Conservation (phyloP, 2,888 invertebrate genomes). For the Marasmarcha lunaedactyla region DNA sequence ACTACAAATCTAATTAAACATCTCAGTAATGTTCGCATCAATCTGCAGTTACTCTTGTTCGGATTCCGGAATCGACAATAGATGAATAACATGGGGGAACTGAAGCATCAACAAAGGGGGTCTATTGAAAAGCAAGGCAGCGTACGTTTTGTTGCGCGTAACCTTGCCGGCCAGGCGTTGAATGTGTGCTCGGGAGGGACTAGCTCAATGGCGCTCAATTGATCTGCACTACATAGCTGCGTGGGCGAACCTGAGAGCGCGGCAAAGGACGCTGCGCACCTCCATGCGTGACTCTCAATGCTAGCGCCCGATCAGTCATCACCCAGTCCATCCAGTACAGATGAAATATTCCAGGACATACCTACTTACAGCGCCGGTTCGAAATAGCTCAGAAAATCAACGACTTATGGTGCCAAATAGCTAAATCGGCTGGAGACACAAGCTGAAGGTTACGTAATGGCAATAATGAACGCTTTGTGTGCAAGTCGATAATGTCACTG, state of each 20-base stretch:
- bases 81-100: not conserved
- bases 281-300: slow-evolving; percentile 16
- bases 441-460: slow-evolving; percentile 22
- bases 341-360: too few species aligned
- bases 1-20: too few species aligned
- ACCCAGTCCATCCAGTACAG: too few species aligned
- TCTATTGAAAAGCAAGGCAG: slow-evolving; percentile 23
- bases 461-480: slow-evolving; percentile 26
- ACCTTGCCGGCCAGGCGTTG: slow-evolving; percentile 47
- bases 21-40: too few species aligned
- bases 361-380: too few species aligned
- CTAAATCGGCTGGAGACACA: slow-evolving; percentile 19
- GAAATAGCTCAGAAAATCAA: too few species aligned
- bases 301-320: not conserved
- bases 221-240: slow-evolving; percentile 49
- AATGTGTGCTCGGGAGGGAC: slow-evolving; percentile 40
- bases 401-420: slow-evolving; percentile 6
- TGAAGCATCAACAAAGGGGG: not conserved
- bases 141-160: slow-evolving; percentile 31
- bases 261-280: slow-evolving; percentile 35
- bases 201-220: slow-evolving; percentile 61
- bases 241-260: slow-evolving; percentile 49
- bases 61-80: not conserved
- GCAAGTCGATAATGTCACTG: slow-evolving; percentile 43
- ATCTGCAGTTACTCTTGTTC: too few species aligned